phyloP scores from a whole-genome alignment of 92 coral and sea anemone species.

The Pocillopora grandis region DNA sequence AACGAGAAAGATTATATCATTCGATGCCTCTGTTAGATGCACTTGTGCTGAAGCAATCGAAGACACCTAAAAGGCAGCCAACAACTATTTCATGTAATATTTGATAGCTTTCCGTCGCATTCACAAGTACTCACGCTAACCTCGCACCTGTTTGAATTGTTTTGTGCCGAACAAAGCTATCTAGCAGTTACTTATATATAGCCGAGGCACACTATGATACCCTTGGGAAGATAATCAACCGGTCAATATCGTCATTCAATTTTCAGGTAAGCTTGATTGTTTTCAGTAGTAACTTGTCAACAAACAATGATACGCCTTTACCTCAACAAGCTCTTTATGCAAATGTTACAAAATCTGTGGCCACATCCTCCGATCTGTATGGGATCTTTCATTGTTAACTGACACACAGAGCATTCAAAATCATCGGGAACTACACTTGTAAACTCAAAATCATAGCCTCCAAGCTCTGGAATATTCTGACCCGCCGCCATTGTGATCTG shows the following conservation, averaged over 20 bases:
- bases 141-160: too few species aligned
- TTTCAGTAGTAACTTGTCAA: neutral
- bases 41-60: too few species aligned
- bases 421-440: slow-evolving; percentile 45
- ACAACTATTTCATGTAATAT: too few species aligned
- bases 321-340: slow-evolving; percentile 56
- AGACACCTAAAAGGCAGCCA: too few species aligned
- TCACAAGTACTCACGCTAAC: too few species aligned
- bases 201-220: too few species aligned
- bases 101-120: too few species aligned
- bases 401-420: slow-evolving; percentile 52
- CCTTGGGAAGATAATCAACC: too few species aligned
- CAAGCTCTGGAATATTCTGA: slow-evolving; percentile 8
- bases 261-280: neutral
- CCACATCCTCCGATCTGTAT: slow-evolving; percentile 58
- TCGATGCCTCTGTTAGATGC: too few species aligned
- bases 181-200: too few species aligned
- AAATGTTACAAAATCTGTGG: slow-evolving; percentile 62
- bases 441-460: slow-evolving; percentile 54
- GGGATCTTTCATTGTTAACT: slow-evolving; percentile 58
- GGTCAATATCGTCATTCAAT: neutral
- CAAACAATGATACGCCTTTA: neutral
- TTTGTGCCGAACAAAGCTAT: too few species aligned
- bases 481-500: slow-evolving; percentile 6
- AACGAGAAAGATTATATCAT: too few species aligned